Evolutionary conservation across 2,888 invertebrate species (phyloP), one percentile per base, ranked within the genome.

Genomic region (Anagyrus pseudococci): DNA sequence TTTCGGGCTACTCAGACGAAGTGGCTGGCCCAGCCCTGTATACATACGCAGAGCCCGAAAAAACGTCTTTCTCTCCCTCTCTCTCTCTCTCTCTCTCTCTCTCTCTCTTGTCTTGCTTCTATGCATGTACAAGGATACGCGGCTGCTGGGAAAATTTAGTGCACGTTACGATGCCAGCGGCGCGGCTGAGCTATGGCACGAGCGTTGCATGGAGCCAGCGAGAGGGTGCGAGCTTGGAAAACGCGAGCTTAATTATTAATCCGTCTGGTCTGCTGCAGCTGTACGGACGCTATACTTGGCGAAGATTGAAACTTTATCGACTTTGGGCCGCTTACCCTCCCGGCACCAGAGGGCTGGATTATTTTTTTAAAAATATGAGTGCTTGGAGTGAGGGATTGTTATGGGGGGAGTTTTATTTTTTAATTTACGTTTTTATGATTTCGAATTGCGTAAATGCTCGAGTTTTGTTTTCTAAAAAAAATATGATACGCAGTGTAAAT

Each of bases 241-340:
- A 62, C 58, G 58, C 56, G 58, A 62, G 58, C 58, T 65, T 65
- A 65, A 65, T 65, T 58, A 65, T 65, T 65, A 61, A 62, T 65
- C 46, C 29, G 55, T 40, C 44, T 43, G 53, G 40, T 13, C 52
- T 17, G 37, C 20, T 26, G 23, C 41, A 23, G 26, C 41, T 19
- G 37, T 23, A 20, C 43, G 47, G n/a, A 47, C 41, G n/a, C n/a
- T n/a, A n/a, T n/a, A 46, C 40, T 49, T 29, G 41, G 22, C 58
- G 54, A 57, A 10, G 33, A 64, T 64, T 64, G 60, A 61, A 61
- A 64, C 60, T 64, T 64, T 64, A 64, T 64, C 57, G 64, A 54
- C 54, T 58, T 57, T 44, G 25, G 22, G 13, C 22, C 22, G 4
- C 22, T 46, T 46, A 22, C n/a, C n/a, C n/a, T n/a, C n/a, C n/a